Evolutionary conservation across 2,113 vertebrate genomes (phyloP), one percentile per base, ranked within the genome.

Genomic region (Cololabis saira): DNA sequence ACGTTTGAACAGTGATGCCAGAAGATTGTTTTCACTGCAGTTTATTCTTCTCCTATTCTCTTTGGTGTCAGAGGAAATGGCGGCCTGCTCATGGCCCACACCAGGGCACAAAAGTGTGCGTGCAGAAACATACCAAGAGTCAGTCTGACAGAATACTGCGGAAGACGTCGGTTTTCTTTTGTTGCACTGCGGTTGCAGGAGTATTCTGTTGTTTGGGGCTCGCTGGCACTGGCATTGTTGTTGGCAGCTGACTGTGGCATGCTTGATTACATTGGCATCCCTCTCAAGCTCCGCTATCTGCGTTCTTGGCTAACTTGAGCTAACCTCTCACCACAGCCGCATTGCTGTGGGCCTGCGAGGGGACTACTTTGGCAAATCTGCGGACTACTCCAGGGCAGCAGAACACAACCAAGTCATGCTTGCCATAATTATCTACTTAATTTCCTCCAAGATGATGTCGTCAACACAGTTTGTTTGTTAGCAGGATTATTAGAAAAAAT

Each of bases 41-140:
- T 65, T 65, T 81, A 48, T 93, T 74, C 75, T 70, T 63, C 91
- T 89, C 87, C 62, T 60, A 27, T 78, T 80, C 73, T 73, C 60
- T 57, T 92, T 93, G 91, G 92, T 92, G 91, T 90, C 83, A 92
- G 90, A 94, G 95, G 95, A 98, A 97, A 97, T 96, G 95, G 95
- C 96, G 93, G 95, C 94, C 90, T 91, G 89, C 92, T 92, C 92
- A 90, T 93, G 88, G 86, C 92, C 93, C 92, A 91, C 93, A 86
- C 90, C 85, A 78, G 89, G 82, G 83, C 90, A 87, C 83, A 74
- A 83, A 84, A 81, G 71, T 82, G 87, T 92, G 84, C 83, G 85
- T 85, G 78, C 86, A 88, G 79, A 91, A 17, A 87, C 86, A 82
- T 84, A 89, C 81, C 66, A 17, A 64, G 41, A 48, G 67, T 68